A percentile compares a stretch with the other conserved stretches of the same genome.
These are phyloP conservation scores for Dipodomys merriami DNA, from an alignment of 2,113 vertebrate species.

Conservation along the genomic window DNA sequence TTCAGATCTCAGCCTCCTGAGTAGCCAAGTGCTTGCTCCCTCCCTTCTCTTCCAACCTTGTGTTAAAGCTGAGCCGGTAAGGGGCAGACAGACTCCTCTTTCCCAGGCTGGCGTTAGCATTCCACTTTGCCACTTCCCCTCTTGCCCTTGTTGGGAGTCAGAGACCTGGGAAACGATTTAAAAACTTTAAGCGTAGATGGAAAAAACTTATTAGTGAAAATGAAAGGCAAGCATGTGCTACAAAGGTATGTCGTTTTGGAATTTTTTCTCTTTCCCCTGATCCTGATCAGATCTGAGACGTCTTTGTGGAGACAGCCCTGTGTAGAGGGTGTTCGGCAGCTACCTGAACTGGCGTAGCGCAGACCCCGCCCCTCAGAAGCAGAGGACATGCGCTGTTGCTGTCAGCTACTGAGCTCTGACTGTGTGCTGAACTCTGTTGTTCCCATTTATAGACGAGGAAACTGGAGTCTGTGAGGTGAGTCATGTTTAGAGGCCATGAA, in stretches of 20 bases:
- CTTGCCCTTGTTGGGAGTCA: neutral
- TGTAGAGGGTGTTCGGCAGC: neutral
- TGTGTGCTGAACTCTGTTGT: rapidly evolving
- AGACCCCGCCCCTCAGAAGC: neutral
- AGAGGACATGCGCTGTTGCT: neutral
- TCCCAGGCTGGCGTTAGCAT: neutral
- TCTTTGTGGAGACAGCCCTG: neutral
- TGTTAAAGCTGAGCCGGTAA: neutral
- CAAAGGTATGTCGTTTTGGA: neutral
- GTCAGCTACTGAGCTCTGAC: rapidly evolving
- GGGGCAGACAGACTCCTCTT: neutral
- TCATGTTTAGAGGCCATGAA: no score
- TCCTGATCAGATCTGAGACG: neutral
- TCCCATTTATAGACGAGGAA: neutral
- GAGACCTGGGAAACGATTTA: neutral
- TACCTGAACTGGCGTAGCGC: neutral
- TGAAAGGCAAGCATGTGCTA: neutral
- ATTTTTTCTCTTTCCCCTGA: neutral
- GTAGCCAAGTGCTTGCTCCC: no score
- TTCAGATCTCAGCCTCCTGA: no score
- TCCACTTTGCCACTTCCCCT: no score
- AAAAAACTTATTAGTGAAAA: neutral
- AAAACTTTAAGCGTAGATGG: neutral
- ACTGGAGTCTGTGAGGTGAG: neutral
- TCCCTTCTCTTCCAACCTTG: neutral